These are phyloP conservation scores for Mobula birostris DNA, from an alignment of 2,113 vertebrate species.

Conservation along the genomic window DNA sequence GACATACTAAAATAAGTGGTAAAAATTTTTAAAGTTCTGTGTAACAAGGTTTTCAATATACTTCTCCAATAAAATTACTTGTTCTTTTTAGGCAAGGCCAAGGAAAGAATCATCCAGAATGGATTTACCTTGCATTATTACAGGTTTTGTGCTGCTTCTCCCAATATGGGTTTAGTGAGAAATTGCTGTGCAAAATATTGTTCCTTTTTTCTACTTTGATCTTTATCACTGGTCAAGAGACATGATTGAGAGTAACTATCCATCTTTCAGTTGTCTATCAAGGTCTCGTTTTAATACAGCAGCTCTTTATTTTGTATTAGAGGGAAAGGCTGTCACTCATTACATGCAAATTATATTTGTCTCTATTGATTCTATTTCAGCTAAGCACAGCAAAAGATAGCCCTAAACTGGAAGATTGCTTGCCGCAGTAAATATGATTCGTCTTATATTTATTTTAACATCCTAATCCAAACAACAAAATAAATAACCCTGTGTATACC, in stretches of 20 bases:
- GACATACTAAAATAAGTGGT: not conserved
- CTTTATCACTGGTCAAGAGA: constrained; percentile 99
- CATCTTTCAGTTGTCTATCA: constrained; percentile 99
- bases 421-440: not conserved
- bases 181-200: constrained; percentile 92
- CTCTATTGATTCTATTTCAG: not conserved
- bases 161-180: constrained; percentile 74
- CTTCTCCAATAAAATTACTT: not conserved
- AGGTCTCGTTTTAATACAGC: constrained; percentile 84
- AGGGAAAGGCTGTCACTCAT: constrained; percentile 91
- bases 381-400: not conserved
- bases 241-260: constrained; percentile 99
- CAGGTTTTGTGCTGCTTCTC: constrained; percentile 97
- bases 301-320: constrained; percentile 98
- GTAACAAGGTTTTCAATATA: not conserved
- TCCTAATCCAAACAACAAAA: not conserved
- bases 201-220: constrained; percentile 97
- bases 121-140: not conserved
- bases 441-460: not conserved
- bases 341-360: constrained; percentile 7
- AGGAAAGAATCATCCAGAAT: not conserved
- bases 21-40: constrained; percentile 1
- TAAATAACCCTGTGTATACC: not conserved
- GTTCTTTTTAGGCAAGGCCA: not conserved
- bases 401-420: not conserved